Evolutionary conservation across 2,888 invertebrate species (phyloP).

Genomic region (Abrostola triplasia): DNA sequence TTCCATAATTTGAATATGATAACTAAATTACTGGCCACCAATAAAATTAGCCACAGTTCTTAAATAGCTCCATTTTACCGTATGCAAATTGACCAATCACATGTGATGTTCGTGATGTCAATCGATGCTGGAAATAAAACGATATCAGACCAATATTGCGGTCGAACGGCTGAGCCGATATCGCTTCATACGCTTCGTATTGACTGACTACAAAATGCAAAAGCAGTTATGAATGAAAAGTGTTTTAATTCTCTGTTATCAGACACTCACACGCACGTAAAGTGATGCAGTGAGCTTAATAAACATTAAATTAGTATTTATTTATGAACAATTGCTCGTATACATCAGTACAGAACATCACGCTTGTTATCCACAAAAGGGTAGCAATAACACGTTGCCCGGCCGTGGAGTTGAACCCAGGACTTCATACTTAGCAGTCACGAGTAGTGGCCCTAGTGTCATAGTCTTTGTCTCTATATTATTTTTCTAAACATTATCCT

Average conservation of each 20-base stretch:
- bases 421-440: too few species aligned
- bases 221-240: constrained; percentile 41
- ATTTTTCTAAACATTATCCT: too few species aligned
- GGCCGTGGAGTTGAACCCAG: too few species aligned
- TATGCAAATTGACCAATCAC: constrained; percentile 42
- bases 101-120: constrained; percentile 37
- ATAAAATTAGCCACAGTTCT: constrained; percentile 13
- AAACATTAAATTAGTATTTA: not conserved
- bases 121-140: constrained; percentile 47
- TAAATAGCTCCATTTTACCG: constrained; percentile 18
- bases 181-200: constrained; percentile 37
- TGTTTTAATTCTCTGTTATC: constrained; percentile 46
- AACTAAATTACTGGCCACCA: not conserved
- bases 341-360: too few species aligned
- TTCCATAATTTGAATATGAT: not conserved
- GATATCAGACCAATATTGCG: constrained; percentile 52
- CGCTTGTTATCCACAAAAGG: too few species aligned
- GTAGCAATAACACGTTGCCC: too few species aligned
- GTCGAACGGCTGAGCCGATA: constrained; percentile 43
- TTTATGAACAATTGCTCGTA: too few species aligned
- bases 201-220: constrained; percentile 39
- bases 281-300: constrained; percentile 2
- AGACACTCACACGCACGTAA: constrained; percentile 20
- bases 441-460: too few species aligned
- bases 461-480: too few species aligned